These are phyloP conservation scores for Channa striata DNA, from an alignment of 2,797 vertebrate genomes.

Conservation along the genomic window DNA sequence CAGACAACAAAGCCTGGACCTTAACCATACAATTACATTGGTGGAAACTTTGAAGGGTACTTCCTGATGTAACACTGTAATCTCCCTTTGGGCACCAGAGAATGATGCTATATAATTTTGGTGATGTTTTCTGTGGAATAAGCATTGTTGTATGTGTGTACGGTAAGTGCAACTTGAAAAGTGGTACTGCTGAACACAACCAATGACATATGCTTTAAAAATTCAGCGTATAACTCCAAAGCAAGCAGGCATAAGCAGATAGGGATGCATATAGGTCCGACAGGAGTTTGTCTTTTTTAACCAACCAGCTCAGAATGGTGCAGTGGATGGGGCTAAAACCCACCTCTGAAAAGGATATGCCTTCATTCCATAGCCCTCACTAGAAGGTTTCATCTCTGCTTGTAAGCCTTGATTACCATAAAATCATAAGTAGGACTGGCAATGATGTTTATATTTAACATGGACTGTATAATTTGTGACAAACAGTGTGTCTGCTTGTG, in stretches of 20 bases:
- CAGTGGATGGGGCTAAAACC: slow-evolving; percentile 12
- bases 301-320: slow-evolving; percentile 7
- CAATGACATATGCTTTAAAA: slow-evolving; percentile 11
- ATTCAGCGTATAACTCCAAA: background rate
- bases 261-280: background rate
- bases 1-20: slow-evolving; percentile 70
- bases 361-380: slow-evolving; percentile 10
- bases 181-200: slow-evolving; percentile 12
- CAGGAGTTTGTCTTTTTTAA: slow-evolving; percentile 19
- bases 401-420: too few relatives aligned
- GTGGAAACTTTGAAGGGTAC: slow-evolving; percentile 66
- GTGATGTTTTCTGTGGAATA: slow-evolving; percentile 55
- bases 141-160: slow-evolving; percentile 50
- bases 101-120: slow-evolving; percentile 59
- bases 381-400: background rate
- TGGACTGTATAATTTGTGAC: too few relatives aligned
- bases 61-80: slow-evolving; percentile 61
- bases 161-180: slow-evolving; percentile 35
- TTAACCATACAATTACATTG: slow-evolving; percentile 64
- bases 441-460: too few relatives aligned
- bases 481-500: background rate
- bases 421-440: background rate
- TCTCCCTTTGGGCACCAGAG: slow-evolving; percentile 39
- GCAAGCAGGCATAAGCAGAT: background rate
- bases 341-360: slow-evolving; percentile 2